Conservation (phyloP, 2,888 invertebrate species). For the Cryptops parisi region DNA sequence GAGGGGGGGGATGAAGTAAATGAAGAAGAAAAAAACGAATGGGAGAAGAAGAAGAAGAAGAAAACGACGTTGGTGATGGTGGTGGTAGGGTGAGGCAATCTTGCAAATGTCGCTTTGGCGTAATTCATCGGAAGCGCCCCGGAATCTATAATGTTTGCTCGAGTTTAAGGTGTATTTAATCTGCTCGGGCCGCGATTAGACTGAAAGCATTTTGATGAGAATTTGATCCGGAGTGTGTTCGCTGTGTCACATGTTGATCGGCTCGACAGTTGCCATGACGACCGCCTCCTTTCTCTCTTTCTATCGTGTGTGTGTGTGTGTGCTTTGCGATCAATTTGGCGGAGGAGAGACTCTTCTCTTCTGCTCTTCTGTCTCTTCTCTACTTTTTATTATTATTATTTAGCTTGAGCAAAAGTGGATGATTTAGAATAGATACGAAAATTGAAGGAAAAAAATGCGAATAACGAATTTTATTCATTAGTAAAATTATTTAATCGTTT, state of each 20-base stretch:
- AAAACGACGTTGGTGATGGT: no score
- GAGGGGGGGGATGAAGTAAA: background rate
- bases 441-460: no score
- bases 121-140: background rate
- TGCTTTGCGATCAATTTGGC: background rate
- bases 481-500: no score
- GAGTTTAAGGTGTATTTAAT: slow-evolving; percentile 11
- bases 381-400: no score
- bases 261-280: background rate
- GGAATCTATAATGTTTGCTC: background rate
- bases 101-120: background rate
- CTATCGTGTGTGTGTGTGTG: background rate
- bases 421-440: no score
- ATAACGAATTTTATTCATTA: no score
- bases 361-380: background rate
- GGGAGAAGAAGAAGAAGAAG: no score
- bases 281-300: background rate
- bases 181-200: slow-evolving; percentile 8
- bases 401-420: no score
- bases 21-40: no score
- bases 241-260: background rate
- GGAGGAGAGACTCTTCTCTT: background rate
- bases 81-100: no score
- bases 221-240: slow-evolving; percentile 6
- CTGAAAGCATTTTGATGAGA: slow-evolving; percentile 13